Evolutionary conservation across 1,140 invertebrate species (phyloP).

Genomic region (Drosophila subpulchrella): DNA sequence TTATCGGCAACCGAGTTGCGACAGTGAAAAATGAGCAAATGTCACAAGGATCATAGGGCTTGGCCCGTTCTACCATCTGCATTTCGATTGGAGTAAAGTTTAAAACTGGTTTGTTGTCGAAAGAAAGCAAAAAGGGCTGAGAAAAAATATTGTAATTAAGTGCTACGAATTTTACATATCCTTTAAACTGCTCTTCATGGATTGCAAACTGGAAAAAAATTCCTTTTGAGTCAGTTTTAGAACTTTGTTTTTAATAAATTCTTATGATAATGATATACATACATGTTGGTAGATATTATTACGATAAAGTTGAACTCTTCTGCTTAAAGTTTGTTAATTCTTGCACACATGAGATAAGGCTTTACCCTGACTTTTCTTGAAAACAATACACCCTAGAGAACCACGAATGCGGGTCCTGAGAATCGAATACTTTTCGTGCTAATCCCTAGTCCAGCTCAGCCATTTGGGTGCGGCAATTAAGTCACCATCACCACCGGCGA

Average conservation of each 20-base stretch:
- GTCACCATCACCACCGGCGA: constrained; percentile 51
- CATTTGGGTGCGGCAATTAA: constrained; percentile 78
- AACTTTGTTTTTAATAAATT: no score
- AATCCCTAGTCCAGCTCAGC: constrained; percentile 56
- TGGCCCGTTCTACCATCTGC: constrained; percentile 13
- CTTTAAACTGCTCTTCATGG: not conserved
- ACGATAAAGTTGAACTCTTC: not conserved
- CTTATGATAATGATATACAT: no score
- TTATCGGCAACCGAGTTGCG: constrained; percentile 45
- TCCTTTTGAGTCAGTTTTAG: no score
- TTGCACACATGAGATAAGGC: not conserved
- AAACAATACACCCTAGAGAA: constrained; percentile 3
- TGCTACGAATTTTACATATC: constrained; percentile 14
- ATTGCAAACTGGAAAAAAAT: no score
- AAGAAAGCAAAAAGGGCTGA: constrained; percentile 18
- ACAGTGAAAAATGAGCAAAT: constrained; percentile 58
- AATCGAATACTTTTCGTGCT: constrained; percentile 51
- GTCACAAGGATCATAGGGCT: constrained; percentile 46
- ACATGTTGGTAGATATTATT: no score
- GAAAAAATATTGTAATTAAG: not conserved
- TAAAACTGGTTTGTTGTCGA: constrained; percentile 42
- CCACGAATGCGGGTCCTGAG: not conserved
- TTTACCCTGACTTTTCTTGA: not conserved
- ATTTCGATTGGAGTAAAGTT: constrained; percentile 28
- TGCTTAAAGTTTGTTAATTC: not conserved